Percentiles rank a stretch among this genome's conserved stretches.
Evolutionary conservation across 2,113 vertebrate species (phyloP).

Genomic region (Apodemus speciosus): DNA sequence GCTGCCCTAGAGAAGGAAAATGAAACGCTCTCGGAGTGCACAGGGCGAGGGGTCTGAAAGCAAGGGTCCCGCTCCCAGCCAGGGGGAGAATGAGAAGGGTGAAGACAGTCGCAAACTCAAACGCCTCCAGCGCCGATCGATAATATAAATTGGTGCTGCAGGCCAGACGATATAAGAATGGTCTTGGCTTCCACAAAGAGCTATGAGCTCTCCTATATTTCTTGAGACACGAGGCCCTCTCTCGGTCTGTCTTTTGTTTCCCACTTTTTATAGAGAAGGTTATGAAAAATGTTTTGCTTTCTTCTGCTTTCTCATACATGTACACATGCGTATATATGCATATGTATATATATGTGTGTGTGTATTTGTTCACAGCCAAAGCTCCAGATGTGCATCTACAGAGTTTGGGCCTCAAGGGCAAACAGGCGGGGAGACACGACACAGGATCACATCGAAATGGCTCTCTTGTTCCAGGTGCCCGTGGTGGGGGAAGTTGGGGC

Average conservation of each 20-base stretch:
- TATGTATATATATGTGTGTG: background rate
- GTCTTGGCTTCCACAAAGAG: slow-evolving; percentile 70
- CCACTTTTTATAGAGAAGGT: slow-evolving; percentile 71
- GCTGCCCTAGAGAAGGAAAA: slow-evolving; percentile 59
- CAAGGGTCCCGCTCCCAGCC: background rate
- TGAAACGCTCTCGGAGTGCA: background rate
- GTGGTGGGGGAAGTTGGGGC: background rate
- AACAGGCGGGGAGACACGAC: background rate
- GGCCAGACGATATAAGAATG: background rate
- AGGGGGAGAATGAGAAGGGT: background rate
- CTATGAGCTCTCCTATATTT: slow-evolving; percentile 52
- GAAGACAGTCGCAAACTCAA: slow-evolving; percentile 3
- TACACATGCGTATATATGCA: background rate
- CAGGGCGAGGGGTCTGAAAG: background rate
- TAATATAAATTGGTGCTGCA: slow-evolving; percentile 46
- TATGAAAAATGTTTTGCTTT: slow-evolving; percentile 68
- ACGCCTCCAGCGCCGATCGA: background rate
- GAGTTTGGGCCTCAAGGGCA: background rate
- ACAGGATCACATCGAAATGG: background rate
- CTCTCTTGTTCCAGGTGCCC: slow-evolving; percentile 19
- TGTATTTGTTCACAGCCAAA: background rate
- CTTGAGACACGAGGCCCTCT: slow-evolving; percentile 79
- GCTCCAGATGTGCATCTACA: background rate
- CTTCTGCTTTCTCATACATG: slow-evolving; percentile 14
- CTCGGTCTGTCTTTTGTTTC: slow-evolving; percentile 79